Percentiles rank a stretch among this genome's conserved stretches.
These are phyloP conservation scores for Lumbricus terrestris DNA, from an alignment of 2,888 invertebrate genomes.

Conservation along the genomic window DNA sequence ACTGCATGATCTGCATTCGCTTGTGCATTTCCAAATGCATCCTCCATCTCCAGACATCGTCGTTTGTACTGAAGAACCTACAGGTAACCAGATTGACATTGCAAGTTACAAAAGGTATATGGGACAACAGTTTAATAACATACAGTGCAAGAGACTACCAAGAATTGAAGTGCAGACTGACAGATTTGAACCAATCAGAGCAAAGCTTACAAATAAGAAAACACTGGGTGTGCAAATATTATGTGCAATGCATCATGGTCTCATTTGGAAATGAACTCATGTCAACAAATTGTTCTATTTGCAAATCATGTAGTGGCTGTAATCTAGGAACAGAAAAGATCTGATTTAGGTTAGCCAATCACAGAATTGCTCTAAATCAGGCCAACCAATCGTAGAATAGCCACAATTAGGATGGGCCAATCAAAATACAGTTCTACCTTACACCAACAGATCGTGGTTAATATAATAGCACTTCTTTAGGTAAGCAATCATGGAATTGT, in stretches of 20 bases:
- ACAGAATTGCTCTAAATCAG: no score
- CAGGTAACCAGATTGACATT: not conserved
- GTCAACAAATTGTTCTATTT: no score
- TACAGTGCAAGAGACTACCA: not conserved
- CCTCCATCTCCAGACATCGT: conserved; percentile 7
- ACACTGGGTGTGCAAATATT: no score
- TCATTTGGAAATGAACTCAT: no score
- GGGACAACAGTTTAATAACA: not conserved
- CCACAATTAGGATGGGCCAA: not conserved
- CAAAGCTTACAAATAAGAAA: no score
- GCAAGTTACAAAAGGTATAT: not conserved
- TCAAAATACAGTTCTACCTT: not conserved
- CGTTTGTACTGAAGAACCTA: conserved; percentile 20
- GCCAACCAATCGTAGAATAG: no score
- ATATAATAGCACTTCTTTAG: not conserved
- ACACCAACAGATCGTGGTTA: not conserved
- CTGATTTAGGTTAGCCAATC: not conserved
- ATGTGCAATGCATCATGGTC: not conserved
- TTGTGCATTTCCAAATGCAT: not conserved
- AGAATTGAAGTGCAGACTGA: not conserved
- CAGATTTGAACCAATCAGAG: not conserved
- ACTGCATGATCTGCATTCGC: not conserved
- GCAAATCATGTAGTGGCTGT: no score
- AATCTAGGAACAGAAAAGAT: not conserved
- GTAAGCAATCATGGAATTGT: not conserved